A percentile compares a stretch with the other conserved stretches of the same genome.
phyloP scores from a whole-genome alignment of 2,888 invertebrate species.

The Amblyteles armatorius region DNA sequence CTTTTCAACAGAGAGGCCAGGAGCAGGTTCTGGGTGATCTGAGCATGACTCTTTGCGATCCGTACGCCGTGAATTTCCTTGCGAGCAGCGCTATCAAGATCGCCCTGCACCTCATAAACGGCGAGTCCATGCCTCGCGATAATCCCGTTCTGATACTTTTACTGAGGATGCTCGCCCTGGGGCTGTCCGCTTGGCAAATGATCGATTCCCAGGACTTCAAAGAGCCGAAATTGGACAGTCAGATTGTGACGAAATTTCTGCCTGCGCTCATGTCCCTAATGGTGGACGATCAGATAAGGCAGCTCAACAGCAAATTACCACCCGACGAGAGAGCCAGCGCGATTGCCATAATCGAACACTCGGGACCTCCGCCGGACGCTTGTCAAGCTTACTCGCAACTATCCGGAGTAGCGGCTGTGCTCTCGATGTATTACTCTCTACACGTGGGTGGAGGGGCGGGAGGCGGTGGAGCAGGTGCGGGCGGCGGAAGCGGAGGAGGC shows the following conservation, averaged over 20 bases:
- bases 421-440: slow-evolving; percentile 97
- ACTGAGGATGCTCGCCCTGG: slow-evolving; percentile 96
- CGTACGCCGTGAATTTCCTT: slow-evolving; percentile 97
- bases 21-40: slow-evolving; percentile 93
- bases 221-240: slow-evolving; percentile 97
- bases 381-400: slow-evolving; percentile 97
- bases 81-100: slow-evolving; percentile 97
- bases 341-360: slow-evolving; percentile 96
- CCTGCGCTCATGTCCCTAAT: slow-evolving; percentile 97
- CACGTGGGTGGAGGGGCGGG: slow-evolving; percentile 90
- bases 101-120: slow-evolving; percentile 94
- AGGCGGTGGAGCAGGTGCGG: slow-evolving; percentile 86
- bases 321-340: slow-evolving; percentile 97
- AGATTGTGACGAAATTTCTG: slow-evolving; percentile 97
- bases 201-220: slow-evolving; percentile 98
- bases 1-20: slow-evolving; percentile 79
- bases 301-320: slow-evolving; percentile 93
- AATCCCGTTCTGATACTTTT: slow-evolving; percentile 95
- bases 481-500: slow-evolving; percentile 87
- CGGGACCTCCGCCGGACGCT: slow-evolving; percentile 96
- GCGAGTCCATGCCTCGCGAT: slow-evolving; percentile 95
- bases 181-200: slow-evolving; percentile 98
- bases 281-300: slow-evolving; percentile 94
- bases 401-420: slow-evolving; percentile 95
- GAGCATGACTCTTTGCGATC: slow-evolving; percentile 98